phyloP scores from a whole-genome alignment of 2,113 vertebrate species.

The Gymnobelideus leadbeateri region DNA sequence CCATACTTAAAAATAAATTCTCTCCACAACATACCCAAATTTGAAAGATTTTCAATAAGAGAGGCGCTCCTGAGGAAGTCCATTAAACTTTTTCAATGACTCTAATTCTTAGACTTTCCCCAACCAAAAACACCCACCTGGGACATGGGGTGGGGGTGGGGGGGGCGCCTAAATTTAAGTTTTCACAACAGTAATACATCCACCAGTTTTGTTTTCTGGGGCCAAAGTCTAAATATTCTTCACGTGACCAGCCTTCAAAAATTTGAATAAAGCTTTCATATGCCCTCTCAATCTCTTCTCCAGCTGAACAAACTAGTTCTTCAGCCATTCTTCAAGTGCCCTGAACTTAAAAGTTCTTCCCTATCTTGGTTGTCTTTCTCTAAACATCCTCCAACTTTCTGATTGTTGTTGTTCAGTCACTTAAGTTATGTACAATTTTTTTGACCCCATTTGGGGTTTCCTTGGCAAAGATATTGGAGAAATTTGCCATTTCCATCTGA shows the following conservation, averaged over 20 bases:
- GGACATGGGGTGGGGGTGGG: too few relatives aligned
- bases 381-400: too few relatives aligned
- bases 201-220: neutral
- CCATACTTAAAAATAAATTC: neutral
- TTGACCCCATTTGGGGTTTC: too few relatives aligned
- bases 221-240: neutral
- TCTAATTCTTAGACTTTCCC: neutral
- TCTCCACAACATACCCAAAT: neutral
- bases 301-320: too few relatives aligned
- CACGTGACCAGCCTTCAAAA: neutral
- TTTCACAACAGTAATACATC: neutral
- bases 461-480: too few relatives aligned
- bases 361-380: too few relatives aligned
- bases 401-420: too few relatives aligned
- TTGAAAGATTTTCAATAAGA: neutral
- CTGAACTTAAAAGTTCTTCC: too few relatives aligned
- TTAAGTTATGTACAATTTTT: too few relatives aligned
- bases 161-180: neutral
- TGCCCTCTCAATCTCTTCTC: too few relatives aligned
- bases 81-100: neutral
- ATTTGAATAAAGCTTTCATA: neutral
- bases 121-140: neutral
- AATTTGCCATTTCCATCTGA: too few relatives aligned
- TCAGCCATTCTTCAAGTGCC: too few relatives aligned
- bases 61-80: neutral